Percentiles rank a stretch among this genome's conserved stretches.
Evolutionary conservation across 1,140 invertebrate species (phyloP).

Genomic region (Eriocheir sinensis): DNA sequence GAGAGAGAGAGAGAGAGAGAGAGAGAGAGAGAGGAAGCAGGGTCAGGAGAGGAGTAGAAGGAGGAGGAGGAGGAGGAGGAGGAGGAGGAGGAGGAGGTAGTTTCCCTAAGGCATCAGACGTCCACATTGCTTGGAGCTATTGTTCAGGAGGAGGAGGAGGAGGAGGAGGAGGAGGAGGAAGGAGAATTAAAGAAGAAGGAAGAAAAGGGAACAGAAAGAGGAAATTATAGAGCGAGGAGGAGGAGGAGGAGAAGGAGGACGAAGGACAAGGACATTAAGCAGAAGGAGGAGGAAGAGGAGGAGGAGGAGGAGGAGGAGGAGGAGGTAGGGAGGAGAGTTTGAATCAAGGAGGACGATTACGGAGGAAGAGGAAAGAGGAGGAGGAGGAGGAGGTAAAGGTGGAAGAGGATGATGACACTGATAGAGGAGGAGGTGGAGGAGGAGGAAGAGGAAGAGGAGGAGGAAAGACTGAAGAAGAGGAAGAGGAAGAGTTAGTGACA

Average conservation of each 20-base stretch:
- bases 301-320: no score
- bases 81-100: neutral
- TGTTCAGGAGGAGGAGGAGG: neutral
- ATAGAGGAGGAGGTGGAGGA: neutral
- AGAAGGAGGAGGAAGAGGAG: neutral
- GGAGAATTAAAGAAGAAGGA: neutral
- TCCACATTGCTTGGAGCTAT: neutral
- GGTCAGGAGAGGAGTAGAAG: no score
- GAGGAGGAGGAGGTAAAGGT: neutral
- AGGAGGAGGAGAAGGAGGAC: neutral
- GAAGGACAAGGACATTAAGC: neutral
- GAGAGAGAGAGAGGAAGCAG: no score
- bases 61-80: neutral
- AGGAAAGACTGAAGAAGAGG: no score
- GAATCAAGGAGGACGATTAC: neutral
- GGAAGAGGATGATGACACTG: no score
- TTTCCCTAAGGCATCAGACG: neutral
- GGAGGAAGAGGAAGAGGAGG: neutral
- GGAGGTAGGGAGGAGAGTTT: no score
- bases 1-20: conserved; percentile 52
- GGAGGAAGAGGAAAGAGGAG: neutral
- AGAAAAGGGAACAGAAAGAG: neutral
- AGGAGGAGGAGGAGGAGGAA: neutral
- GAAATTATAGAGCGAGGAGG: neutral
- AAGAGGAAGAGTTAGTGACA: no score